A percentile compares a stretch with the other conserved stretches of the same genome.
These are phyloP conservation scores for Epizoanthus illoricatus DNA, from an alignment of 92 coral and sea anemone species.

Conservation along the genomic window DNA sequence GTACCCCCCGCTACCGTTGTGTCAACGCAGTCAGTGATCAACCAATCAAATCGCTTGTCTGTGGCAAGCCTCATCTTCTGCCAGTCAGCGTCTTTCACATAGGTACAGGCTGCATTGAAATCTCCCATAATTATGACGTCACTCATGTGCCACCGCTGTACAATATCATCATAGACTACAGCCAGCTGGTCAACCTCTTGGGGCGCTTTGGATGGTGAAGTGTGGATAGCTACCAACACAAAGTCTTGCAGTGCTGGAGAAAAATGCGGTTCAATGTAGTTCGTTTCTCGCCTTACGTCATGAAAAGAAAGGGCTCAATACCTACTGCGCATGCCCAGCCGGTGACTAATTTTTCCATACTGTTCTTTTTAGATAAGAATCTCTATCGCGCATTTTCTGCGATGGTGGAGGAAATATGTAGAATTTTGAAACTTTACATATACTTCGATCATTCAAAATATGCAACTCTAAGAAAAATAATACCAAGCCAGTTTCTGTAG, in stretches of 20 bases:
- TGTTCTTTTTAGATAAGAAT: too few species aligned
- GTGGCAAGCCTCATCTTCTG: conserved; percentile 66
- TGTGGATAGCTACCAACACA: conserved; percentile 86
- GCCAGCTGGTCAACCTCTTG: conserved; percentile 77
- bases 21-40: conserved; percentile 83
- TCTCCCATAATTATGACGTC: conserved; percentile 93
- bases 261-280: neutral
- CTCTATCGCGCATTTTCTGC: too few species aligned
- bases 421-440: too few species aligned
- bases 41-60: conserved; percentile 91
- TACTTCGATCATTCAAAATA: too few species aligned
- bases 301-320: too few species aligned
- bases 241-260: conserved; percentile 62
- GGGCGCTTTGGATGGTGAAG: conserved; percentile 77
- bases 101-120: conserved; percentile 87
- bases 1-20: conserved; percentile 77
- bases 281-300: too few species aligned
- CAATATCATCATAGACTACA: conserved; percentile 89
- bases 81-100: conserved; percentile 84
- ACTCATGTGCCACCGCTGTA: conserved; percentile 61
- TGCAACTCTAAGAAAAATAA: too few species aligned
- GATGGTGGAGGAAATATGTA: too few species aligned
- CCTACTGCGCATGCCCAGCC: too few species aligned
- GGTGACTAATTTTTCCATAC: too few species aligned
- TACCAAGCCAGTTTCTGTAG: too few species aligned